These are phyloP conservation scores for Galagoides demidoff DNA, from an alignment of 2,797 vertebrate genomes.

Conservation along the genomic window DNA sequence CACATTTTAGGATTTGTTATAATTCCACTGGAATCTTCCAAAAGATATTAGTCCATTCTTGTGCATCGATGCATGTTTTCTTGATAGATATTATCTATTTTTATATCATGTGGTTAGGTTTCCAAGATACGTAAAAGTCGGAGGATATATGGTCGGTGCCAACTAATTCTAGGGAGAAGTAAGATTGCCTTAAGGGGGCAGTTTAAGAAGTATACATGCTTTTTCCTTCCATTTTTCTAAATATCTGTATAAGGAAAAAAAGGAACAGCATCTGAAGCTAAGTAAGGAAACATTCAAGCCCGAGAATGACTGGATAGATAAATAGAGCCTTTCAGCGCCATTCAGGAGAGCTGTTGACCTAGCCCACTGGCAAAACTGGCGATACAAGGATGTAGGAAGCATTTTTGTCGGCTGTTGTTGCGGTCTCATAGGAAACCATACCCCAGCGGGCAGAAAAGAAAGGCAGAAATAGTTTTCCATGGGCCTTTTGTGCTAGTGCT, in stretches of 20 bases:
- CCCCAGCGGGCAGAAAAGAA: neutral
- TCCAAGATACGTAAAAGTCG: slow-evolving; percentile 20
- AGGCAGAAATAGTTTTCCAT: neutral
- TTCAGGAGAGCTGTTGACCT: neutral
- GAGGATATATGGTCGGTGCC: neutral
- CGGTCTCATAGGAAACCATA: neutral
- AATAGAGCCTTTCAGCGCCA: neutral
- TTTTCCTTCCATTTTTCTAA: slow-evolving; percentile 35
- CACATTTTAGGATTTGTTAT: slow-evolving; percentile 34
- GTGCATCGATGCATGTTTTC: slow-evolving; percentile 29
- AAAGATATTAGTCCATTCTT: slow-evolving; percentile 28
- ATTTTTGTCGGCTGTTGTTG: neutral
- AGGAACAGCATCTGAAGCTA: neutral
- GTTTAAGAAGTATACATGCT: neutral
- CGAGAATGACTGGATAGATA: neutral
- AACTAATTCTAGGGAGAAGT: neutral
- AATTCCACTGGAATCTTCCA: slow-evolving; percentile 38
- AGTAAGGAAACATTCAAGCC: neutral
- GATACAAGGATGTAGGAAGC: neutral
- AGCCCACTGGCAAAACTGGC: neutral
- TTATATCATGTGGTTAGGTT: slow-evolving; percentile 20
- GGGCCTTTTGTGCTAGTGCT: neutral
- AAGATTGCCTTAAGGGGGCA: neutral
- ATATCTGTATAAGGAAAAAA: neutral
- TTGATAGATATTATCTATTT: slow-evolving; percentile 39